Base-by-base conservation (phyloP, 2,888 invertebrate genomes). In the Dryobota labecula region DNA sequence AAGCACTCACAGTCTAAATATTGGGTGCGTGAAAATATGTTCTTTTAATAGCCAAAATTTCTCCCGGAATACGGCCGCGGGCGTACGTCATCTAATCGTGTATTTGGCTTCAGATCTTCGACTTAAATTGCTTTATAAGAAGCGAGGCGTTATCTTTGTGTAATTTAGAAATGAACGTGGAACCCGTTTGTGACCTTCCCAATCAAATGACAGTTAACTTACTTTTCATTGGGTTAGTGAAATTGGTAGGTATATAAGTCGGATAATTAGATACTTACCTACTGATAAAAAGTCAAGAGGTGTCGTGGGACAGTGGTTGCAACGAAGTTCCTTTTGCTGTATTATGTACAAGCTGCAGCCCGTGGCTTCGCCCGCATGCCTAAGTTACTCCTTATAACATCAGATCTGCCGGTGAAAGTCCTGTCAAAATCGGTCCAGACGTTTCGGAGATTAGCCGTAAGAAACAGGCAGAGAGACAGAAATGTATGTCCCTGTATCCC, bases 1-100 rank as follows among this genome's bases (percentile, higher is more conserved):
- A 92, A 86, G 88, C 88, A 91, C 88, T 91, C 86, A 87, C 84
- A 85, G 86, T 87, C 87, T 88, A 89, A 91, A 90, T 91, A 91
- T 92, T 90, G 87, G 89, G 88, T 92, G 92, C 91, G 93, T 94
- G 91, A 92, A 94, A 94, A 93, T 93, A 94, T 94, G 90, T 92
- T 89, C 77, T 89, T 92, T 94, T 94, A 94, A 94, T 94, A 90
- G 91, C 82, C 87, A 84, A 91, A 77, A 92, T 90, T 92, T 91
- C 90, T 90, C 86, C 81, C 76, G 43, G 67, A 82, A 76, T 72
- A 76, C 61, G 69, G 67, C 74, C 81, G 63, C 68, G 45, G 69
- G 76, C 73, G 41, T 56, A 70, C 58, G 62, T 61, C 66, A 56
- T 69, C 54, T 73, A 78, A 84, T 84, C 69, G 65, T 63, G 73